Evolutionary conservation across 1,140 invertebrate genomes (phyloP), one percentile per base, ranked within the genome.

Genomic region (Leptinotarsa texana): DNA sequence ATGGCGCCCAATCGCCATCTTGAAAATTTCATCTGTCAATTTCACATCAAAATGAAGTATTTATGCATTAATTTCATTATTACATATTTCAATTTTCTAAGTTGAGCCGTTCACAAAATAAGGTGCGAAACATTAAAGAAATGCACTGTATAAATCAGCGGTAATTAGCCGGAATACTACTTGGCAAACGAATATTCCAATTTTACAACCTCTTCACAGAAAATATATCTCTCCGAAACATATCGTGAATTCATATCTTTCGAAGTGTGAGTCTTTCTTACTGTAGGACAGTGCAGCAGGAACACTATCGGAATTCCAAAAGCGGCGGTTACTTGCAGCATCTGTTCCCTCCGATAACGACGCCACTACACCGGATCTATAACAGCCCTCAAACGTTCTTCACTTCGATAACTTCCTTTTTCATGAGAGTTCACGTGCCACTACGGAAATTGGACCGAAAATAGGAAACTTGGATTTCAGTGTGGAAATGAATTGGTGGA

Each of bases 381-480:
- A 57, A 57, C 17, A 57, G 15, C 51, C 51, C 3, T 57, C 51
- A 17, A 57, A 17, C 51, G 15, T 57, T 57, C 17, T 57, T 57
- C 6, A n/a, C 3, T 18, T 17, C 17, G 51, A n/a, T 17, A 57
- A 57, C 51, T 15, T 57, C 15, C n/a, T n/a, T 18, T 4, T 18
- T 57, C 51, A 18, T 17, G n/a, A 57, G 51, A 57, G 51, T 57
- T 57, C 51, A 57, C 51, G 51, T 42, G 8, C 33, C 33, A 42
- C 33, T 11, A 42, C 33, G 8, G 33, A 42, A 42, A 42, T 42
- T 42, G 33, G 33, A 42, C 33, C 33, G 3, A 18, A 69, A 27
- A 47, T 24, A 17, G 61, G 68, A 73, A 67, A 73, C 47, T 33
- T 18, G 13, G 67, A 75, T 15, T 47, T 48, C 18, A 33, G 27